Evolutionary conservation across 2,888 invertebrate genomes (phyloP), one percentile per base, ranked within the genome.

Genomic region (Amiota mariae): DNA sequence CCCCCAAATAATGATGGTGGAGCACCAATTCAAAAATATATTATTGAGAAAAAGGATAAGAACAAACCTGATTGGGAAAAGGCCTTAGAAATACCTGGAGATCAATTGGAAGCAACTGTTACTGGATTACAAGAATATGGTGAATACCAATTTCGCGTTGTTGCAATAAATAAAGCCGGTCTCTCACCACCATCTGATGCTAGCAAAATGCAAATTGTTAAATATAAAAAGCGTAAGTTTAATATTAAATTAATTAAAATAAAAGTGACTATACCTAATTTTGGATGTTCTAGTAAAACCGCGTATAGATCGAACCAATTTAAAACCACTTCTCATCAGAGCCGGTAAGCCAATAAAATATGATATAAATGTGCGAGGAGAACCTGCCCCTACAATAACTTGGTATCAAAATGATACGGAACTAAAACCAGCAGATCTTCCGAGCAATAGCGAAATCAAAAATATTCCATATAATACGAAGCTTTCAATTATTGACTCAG

Each of bases 141-240:
- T 76, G 97, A 98, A 90, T 97, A 95, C 89, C 95, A 97, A 90
- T 98, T 98, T 93, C 92, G 98, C 67, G 93, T 98, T 15, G 92
- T 96, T 77, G 97, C 98, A 13, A 95, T 97, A 20, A 98, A 98
- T 91, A 97, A 97, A 91, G 98, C 97, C 67, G 98, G 98, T 72
- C 95, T 51, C 47, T 96, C 97, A 0, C 94, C 95, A 18, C 95
- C 98, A 3, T 97, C 97, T 0, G 98, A 97, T 81, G 94, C 98
- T 0, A 96, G 97, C 70, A 94, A 95, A 89, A 94, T 95, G 92
- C 97, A 97, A 86, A 93, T 95, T 70, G 95, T 96, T 85, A 96
- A 96, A 87, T 95, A 96, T 88, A 95, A 95, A 91, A 92, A 96
- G 82, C 91, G 96, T 97, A 91, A 94, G 95, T 93, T 48, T 59